phyloP scores from a whole-genome alignment of 2,113 vertebrate species.

The Poicephalus meyeri region DNA sequence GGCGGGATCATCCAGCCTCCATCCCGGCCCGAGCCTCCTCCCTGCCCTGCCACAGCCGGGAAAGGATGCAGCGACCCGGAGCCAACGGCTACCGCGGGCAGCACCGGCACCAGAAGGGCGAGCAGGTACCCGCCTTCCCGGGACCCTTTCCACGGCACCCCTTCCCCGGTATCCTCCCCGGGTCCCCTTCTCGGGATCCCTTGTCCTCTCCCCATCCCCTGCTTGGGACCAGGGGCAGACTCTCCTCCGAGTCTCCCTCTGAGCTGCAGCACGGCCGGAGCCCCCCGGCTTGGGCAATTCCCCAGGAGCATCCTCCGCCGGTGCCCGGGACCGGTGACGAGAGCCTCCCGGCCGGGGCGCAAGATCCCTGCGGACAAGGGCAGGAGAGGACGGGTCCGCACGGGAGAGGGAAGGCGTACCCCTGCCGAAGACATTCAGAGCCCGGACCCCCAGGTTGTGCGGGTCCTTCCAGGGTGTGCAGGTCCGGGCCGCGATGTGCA shows the following conservation, averaged over 20 bases:
- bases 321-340: not conserved
- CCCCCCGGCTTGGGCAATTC: too few species aligned
- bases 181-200: not conserved
- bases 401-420: too few species aligned
- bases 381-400: not conserved
- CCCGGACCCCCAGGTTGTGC: not conserved
- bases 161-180: not conserved
- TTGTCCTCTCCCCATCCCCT: not conserved
- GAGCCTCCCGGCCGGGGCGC: accelerated
- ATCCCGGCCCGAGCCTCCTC: not conserved
- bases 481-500: not conserved
- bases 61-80: not conserved
- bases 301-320: not conserved
- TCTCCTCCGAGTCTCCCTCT: not conserved
- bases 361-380: not conserved
- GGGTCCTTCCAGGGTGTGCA: not conserved
- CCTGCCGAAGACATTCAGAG: not conserved
- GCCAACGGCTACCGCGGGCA: not conserved
- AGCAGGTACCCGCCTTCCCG: not conserved
- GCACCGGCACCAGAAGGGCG: not conserved
- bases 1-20: not conserved
- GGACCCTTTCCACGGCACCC: not conserved
- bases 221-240: not conserved
- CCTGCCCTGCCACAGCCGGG: not conserved
- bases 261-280: not conserved